Base-by-base conservation (phyloP, 2,797 vertebrate genomes). In the Anguilla megastoma region DNA sequence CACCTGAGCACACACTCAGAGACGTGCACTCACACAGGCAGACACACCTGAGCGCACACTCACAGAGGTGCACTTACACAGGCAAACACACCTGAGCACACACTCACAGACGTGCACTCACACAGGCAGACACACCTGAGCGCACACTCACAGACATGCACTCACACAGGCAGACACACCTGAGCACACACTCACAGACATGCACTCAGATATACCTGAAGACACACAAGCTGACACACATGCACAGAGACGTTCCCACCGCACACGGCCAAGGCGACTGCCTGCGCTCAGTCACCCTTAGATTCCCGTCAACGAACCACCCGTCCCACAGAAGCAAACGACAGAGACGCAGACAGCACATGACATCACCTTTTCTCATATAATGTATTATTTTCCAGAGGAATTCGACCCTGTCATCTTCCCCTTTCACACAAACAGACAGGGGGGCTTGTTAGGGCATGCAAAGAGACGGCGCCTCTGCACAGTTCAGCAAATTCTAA, bases 71-170 rank as follows among this genome's bases (percentile, higher is more conserved):
- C 50, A 50, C 50, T 7, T 8, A 52, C 50, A 52, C 50, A 50
- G 50, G 50, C 50, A 52, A 1, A 52, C 89, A 83, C 36, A 36
- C 36, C 36, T 41, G 86, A 87, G 86, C 56, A 16, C 60, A 84
- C 27, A 85, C 48, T 85, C 41, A 76, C 82, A 85, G 27, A 48
- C 45, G 41, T 45, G 91, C 36, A 89, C 90, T 66, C 18, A 48
- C 90, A 89, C 90, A 88, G 90, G 89, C 84, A 89, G 84, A 83
- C 54, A 48, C 90, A 89, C 90, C 88, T 89, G 89, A 86, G 50
- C 36, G 52, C 85, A 86, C 30, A 48, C 63, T 45, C 63, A 86
- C 60, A 69, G 50, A 52, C 41, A 0, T 45, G 50, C 36, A 52
- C 66, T 50, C 56, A 86, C 66, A 50, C 63, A 86, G 9, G 48